Evolutionary conservation across 2,113 vertebrate genomes (phyloP).

Genomic region (Hippocampus abdominalis): DNA sequence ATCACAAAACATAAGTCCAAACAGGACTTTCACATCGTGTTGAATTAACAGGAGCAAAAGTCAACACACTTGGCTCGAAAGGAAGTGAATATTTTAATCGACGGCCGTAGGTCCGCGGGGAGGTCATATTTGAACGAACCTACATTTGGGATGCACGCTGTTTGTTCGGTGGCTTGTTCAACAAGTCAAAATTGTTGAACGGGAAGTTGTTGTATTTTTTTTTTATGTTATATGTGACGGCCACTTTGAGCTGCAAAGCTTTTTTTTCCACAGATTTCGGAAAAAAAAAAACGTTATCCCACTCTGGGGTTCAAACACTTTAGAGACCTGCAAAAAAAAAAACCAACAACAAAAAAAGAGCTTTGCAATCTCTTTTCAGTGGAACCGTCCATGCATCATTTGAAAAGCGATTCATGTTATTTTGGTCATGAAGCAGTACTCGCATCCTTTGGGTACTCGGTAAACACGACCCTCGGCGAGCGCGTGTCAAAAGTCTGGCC

Average conservation of each 20-base stretch:
- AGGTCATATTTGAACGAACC: background rate
- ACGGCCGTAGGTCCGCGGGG: background rate
- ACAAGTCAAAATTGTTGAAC: background rate
- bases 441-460: background rate
- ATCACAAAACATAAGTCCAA: background rate
- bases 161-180: background rate
- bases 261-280: background rate
- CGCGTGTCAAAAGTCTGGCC: conserved; percentile 1
- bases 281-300: background rate
- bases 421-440: no score
- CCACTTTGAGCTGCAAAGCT: background rate
- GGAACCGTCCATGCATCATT: background rate
- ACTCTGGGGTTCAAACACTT: background rate
- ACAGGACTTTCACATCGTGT: background rate
- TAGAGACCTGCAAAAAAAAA: background rate
- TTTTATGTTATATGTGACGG: background rate
- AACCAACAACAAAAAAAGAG: no score
- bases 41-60: background rate
- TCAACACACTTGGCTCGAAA: background rate
- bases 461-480: background rate
- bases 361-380: background rate
- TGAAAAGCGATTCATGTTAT: background rate
- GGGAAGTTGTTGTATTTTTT: background rate
- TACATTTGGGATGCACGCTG: background rate
- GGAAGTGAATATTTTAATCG: conserved; percentile 2